phyloP scores from a whole-genome alignment of 2,797 vertebrate species.

The Acipenser transmontanus region DNA sequence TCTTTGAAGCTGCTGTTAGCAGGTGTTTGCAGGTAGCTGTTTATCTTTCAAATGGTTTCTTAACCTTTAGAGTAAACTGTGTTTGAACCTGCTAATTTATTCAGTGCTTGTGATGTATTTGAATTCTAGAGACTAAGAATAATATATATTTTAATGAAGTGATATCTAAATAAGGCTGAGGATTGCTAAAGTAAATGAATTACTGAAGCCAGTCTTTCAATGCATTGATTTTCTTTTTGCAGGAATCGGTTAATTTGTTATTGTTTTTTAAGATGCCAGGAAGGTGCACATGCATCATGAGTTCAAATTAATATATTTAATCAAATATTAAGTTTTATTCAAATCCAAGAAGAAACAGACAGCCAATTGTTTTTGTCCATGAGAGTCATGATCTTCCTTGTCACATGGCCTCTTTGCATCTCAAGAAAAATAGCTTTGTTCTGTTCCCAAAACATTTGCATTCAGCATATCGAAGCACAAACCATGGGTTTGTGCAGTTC shows the following conservation, averaged over 20 bases:
- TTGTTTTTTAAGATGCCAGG: slow-evolving; percentile 38
- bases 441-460: slow-evolving; percentile 64
- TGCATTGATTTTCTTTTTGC: slow-evolving; percentile 7
- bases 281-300: slow-evolving; percentile 52
- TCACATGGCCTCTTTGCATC: slow-evolving; percentile 73
- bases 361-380: slow-evolving; percentile 61
- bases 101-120: too few species aligned
- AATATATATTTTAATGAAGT: too few species aligned
- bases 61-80: slow-evolving; percentile 64
- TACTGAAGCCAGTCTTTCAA: slow-evolving; percentile 6
- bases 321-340: slow-evolving; percentile 82
- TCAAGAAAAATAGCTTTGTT: slow-evolving; percentile 72
- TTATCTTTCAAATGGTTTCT: slow-evolving; percentile 68
- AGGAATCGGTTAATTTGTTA: slow-evolving; percentile 15
- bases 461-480: slow-evolving; percentile 50
- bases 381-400: slow-evolving; percentile 65
- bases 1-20: slow-evolving; percentile 74
- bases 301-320: slow-evolving; percentile 68
- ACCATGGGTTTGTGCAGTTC: slow-evolving; percentile 38
- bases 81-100: slow-evolving; percentile 57
- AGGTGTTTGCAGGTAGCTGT: slow-evolving; percentile 75
- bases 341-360: slow-evolving; percentile 70
- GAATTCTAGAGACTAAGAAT: too few species aligned
- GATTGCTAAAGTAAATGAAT: not conserved
- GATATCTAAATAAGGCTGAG: too few species aligned